A percentile compares a stretch with the other conserved stretches of the same genome.
phyloP scores from a whole-genome alignment of 2,113 vertebrate species.

The Centropus unirufus region DNA sequence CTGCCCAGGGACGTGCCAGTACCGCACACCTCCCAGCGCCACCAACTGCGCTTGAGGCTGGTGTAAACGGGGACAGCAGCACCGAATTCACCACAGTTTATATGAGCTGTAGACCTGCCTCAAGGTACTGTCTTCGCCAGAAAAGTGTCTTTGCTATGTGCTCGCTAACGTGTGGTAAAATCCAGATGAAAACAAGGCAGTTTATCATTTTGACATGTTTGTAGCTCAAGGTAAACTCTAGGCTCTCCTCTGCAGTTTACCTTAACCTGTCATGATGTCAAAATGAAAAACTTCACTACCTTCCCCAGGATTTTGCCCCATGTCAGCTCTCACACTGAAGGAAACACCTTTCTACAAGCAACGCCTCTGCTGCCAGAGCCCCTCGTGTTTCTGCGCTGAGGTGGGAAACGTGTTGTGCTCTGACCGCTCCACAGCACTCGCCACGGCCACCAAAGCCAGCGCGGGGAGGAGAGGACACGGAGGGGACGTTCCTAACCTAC shows the following conservation, averaged over 20 bases:
- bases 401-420: neutral
- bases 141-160: neutral
- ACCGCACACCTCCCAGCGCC: neutral
- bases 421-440: neutral
- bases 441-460: neutral
- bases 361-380: neutral
- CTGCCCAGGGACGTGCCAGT: neutral
- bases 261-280: neutral
- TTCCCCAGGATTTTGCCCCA: neutral
- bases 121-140: neutral
- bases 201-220: neutral
- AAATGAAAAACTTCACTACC: neutral
- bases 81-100: neutral
- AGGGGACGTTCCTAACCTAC: neutral
- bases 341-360: neutral
- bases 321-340: neutral
- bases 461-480: fast-evolving
- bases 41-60: neutral
- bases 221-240: neutral
- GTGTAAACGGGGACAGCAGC: neutral
- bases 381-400: fast-evolving
- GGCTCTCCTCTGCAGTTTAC: neutral
- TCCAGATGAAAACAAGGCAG: neutral
- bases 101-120: neutral
- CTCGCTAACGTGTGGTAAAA: neutral